A percentile compares a stretch with the other conserved stretches of the same genome.
Evolutionary conservation across 1,140 invertebrate genomes (phyloP).

Genomic region (Drosophila bipectinata): DNA sequence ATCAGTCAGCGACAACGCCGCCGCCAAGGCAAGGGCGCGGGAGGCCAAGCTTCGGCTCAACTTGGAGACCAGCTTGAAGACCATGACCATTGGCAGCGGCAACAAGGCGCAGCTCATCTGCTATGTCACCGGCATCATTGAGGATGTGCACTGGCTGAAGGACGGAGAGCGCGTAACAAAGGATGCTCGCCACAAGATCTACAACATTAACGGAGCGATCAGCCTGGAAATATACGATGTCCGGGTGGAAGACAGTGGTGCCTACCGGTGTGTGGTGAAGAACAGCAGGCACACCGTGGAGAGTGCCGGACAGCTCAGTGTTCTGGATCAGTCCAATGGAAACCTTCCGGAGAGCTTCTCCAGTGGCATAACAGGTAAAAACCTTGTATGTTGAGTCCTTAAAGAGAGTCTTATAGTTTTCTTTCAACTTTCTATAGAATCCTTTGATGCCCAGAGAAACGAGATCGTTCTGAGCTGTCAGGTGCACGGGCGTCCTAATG

Average conservation of each 20-base stretch:
- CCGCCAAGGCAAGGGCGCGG: constrained; percentile 50
- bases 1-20: constrained; percentile 11
- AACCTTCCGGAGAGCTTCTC: constrained; percentile 67
- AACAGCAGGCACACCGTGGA: constrained; percentile 87
- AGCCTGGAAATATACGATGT: constrained; percentile 80
- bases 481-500: constrained; percentile 86
- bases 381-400: no score
- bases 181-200: constrained; percentile 74
- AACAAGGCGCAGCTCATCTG: constrained; percentile 81
- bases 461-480: constrained; percentile 88
- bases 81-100: constrained; percentile 74
- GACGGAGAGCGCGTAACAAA: constrained; percentile 71
- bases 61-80: constrained; percentile 72
- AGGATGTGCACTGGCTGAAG: constrained; percentile 77
- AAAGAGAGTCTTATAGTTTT: neutral
- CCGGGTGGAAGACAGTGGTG: constrained; percentile 69
- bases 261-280: constrained; percentile 86
- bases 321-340: constrained; percentile 83
- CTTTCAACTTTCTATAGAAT: constrained; percentile 67
- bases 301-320: constrained; percentile 86
- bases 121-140: constrained; percentile 74
- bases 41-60: constrained; percentile 69
- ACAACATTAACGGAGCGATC: constrained; percentile 80
- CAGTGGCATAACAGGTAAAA: constrained; percentile 21
- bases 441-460: constrained; percentile 83